These are phyloP conservation scores for Enhydra lutris DNA, from an alignment of 2,113 vertebrate species.

Conservation along the genomic window DNA sequence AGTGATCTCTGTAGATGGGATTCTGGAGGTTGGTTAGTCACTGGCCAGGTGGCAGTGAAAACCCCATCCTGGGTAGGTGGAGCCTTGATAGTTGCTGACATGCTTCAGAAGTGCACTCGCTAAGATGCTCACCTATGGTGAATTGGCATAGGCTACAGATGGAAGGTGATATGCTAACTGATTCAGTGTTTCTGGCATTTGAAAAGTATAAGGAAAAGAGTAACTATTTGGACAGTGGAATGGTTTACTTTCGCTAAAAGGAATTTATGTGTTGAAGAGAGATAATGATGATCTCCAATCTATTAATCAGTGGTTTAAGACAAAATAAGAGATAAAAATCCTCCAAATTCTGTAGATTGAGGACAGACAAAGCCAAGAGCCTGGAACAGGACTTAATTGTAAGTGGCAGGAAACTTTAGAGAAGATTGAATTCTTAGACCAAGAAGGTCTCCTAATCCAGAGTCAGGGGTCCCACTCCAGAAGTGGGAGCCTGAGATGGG, in stretches of 20 bases:
- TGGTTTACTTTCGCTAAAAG: not conserved
- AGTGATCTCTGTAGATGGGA: not conserved
- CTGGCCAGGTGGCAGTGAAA: not conserved
- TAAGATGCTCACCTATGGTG: not conserved
- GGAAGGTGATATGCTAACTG: not conserved
- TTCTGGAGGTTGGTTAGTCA: not conserved
- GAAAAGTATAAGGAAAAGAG: not conserved
- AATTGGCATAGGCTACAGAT: not conserved
- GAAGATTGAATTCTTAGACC: not conserved
- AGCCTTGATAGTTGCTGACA: not conserved
- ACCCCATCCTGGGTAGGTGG: not conserved
- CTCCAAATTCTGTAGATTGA: not conserved
- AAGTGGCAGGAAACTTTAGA: not conserved
- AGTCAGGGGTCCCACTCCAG: not conserved
- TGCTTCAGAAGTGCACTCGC: not conserved
- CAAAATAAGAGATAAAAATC: not conserved
- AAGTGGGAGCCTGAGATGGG: not conserved
- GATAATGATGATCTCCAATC: not conserved
- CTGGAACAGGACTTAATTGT: not conserved
- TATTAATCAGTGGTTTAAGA: not conserved
- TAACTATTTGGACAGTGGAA: not conserved
- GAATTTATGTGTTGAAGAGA: not conserved
- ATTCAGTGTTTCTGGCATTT: not conserved
- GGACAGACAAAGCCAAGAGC: not conserved
- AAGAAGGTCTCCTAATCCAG: not conserved